Evolutionary conservation across 1,140 invertebrate genomes (phyloP).

Genomic region (Dermatophagoides farinae): DNA sequence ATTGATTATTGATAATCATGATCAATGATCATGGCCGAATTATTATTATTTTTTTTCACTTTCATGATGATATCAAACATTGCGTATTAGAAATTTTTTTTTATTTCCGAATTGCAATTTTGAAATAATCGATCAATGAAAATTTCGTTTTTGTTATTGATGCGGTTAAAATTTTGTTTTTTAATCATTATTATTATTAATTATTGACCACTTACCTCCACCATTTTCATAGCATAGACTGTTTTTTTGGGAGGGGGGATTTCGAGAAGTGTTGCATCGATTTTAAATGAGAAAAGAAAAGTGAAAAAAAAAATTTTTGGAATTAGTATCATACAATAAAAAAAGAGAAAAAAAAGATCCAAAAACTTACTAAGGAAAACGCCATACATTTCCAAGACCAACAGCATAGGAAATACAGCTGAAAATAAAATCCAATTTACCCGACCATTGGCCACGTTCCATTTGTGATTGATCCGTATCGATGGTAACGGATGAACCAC

Average conservation of each 20-base stretch:
- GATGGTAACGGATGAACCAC: not conserved
- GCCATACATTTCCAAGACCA: slow-evolving; percentile 73
- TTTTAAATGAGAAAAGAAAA: not conserved
- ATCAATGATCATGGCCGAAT: too few relatives aligned
- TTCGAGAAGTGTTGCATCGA: not conserved
- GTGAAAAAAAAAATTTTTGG: not conserved
- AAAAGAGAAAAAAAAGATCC: not conserved
- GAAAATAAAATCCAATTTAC: slow-evolving; percentile 70
- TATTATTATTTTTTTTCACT: not conserved
- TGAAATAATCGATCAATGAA: too few relatives aligned
- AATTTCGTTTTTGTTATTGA: too few relatives aligned
- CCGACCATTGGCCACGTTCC: slow-evolving; percentile 51
- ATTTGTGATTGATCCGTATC: slow-evolving; percentile 24
- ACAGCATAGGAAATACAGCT: slow-evolving; percentile 78
- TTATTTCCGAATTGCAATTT: too few relatives aligned
- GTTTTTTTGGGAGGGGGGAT: not conserved
- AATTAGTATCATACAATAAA: not conserved
- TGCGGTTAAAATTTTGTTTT: too few relatives aligned
- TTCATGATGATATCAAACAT: not conserved
- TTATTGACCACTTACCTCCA: slow-evolving; percentile 21
- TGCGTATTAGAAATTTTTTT: not conserved
- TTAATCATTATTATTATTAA: not conserved
- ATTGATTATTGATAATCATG: not conserved
- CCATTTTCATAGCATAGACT: slow-evolving; percentile 30
- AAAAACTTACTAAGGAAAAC: slow-evolving; percentile 27